Evolutionary conservation across 2,888 invertebrate species (phyloP).

Genomic region (Oxyteleia sp.): DNA sequence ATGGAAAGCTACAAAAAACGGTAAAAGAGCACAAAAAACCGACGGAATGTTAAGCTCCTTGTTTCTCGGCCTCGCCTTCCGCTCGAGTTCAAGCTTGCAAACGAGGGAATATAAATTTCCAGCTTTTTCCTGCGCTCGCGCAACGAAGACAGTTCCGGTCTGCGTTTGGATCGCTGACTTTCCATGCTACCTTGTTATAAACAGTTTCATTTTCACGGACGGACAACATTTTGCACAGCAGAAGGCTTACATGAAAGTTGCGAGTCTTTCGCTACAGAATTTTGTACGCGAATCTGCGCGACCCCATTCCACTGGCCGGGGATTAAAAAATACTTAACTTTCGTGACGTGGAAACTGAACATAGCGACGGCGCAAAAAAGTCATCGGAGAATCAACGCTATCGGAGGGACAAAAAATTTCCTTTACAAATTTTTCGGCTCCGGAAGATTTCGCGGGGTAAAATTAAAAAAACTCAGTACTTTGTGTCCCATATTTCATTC

Average conservation of each 20-base stretch:
- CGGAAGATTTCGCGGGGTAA: neutral
- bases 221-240: constrained; percentile 54
- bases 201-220: constrained; percentile 74
- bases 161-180: constrained; percentile 70
- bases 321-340: constrained; percentile 72
- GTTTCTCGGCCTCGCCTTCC: constrained; percentile 72
- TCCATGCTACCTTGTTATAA: constrained; percentile 72
- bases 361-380: constrained; percentile 27
- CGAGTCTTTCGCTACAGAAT: constrained; percentile 56
- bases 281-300: constrained; percentile 51
- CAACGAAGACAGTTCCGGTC: constrained; percentile 61
- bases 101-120: constrained; percentile 76
- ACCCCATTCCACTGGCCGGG: constrained; percentile 39
- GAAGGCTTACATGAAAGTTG: constrained; percentile 66
- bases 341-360: constrained; percentile 40
- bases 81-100: constrained; percentile 72
- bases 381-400: constrained; percentile 26
- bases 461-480: neutral
- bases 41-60: constrained; percentile 71
- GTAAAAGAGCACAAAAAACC: constrained; percentile 51
- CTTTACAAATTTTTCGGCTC: neutral
- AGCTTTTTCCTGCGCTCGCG: constrained; percentile 62
- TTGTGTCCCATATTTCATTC: neutral
- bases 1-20: constrained; percentile 27
- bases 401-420: neutral